A percentile compares a stretch with the other conserved stretches of the same genome.
phyloP scores from a whole-genome alignment of 2,888 invertebrate species.

The Phrixothrix hirtus region DNA sequence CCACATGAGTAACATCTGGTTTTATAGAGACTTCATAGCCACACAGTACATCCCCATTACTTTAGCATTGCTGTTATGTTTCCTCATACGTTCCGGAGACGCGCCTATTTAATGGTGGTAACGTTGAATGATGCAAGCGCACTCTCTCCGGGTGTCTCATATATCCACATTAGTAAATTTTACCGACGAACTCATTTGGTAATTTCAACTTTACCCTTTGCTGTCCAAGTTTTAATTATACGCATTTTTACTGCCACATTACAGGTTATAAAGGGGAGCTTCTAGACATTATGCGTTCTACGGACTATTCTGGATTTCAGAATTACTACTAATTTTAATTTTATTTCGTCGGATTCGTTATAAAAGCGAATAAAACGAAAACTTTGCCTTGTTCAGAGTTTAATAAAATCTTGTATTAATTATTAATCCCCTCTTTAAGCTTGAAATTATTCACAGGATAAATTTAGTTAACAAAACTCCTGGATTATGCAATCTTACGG shows the following conservation, averaged over 20 bases:
- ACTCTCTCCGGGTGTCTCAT: slow-evolving; percentile 39
- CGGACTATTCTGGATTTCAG: slow-evolving; percentile 32
- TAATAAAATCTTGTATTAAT: slow-evolving; percentile 30
- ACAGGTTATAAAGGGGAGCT: slow-evolving; percentile 34
- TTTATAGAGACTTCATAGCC: slow-evolving; percentile 49
- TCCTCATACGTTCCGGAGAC: slow-evolving; percentile 48
- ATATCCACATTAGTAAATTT: slow-evolving; percentile 40
- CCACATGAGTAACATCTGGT: slow-evolving; percentile 51
- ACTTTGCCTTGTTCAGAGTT: slow-evolving; percentile 23
- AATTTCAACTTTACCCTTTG: slow-evolving; percentile 34
- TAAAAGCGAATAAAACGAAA: slow-evolving; percentile 28
- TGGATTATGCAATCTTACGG: slow-evolving; percentile 17
- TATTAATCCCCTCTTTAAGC: slow-evolving; percentile 28
- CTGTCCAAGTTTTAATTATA: slow-evolving; percentile 35
- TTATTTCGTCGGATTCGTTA: slow-evolving; percentile 28
- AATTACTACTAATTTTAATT: slow-evolving; percentile 38
- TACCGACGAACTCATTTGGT: slow-evolving; percentile 29
- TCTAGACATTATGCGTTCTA: slow-evolving; percentile 25
- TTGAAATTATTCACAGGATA: slow-evolving; percentile 23
- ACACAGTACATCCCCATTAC: slow-evolving; percentile 54
- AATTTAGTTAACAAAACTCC: slow-evolving; percentile 24
- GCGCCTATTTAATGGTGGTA: slow-evolving; percentile 42
- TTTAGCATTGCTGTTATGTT: slow-evolving; percentile 46
- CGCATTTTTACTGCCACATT: slow-evolving; percentile 38
- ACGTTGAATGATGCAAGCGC: slow-evolving; percentile 42